A percentile compares a stretch with the other conserved stretches of the same genome.
These are phyloP conservation scores for Parazoanthus darwini DNA, from an alignment of 92 coral and sea anemone species.

Conservation along the genomic window DNA sequence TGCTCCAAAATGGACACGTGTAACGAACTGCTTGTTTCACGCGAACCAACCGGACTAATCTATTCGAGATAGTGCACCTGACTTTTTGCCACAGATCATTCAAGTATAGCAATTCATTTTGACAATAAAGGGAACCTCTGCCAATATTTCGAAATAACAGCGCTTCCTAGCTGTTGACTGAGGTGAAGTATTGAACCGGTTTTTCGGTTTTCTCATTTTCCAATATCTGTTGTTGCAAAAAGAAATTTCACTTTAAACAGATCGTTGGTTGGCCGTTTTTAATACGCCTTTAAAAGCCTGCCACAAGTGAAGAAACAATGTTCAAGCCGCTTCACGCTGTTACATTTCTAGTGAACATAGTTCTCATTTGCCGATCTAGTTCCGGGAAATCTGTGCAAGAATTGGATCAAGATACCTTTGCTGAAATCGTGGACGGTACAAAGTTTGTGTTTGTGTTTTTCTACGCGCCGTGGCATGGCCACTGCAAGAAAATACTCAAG, in stretches of 20 bases:
- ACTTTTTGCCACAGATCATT: neutral
- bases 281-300: neutral
- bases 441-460: slow-evolving; percentile 93
- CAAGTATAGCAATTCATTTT: neutral
- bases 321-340: neutral
- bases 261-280: neutral
- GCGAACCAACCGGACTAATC: slow-evolving; percentile 6
- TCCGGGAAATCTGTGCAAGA: slow-evolving; percentile 46
- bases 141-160: neutral
- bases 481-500: slow-evolving; percentile 64
- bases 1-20: slow-evolving; percentile 1
- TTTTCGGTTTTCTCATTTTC: neutral
- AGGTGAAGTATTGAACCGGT: neutral
- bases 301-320: slow-evolving; percentile 7
- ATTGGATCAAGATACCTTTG: slow-evolving; percentile 59
- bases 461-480: slow-evolving; percentile 90
- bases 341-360: neutral
- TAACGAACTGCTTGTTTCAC: neutral
- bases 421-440: slow-evolving; percentile 73
- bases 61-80: neutral
- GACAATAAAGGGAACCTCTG: neutral
- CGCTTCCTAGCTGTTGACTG: neutral
- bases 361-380: neutral
- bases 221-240: too few relatives aligned
- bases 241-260: neutral